phyloP scores from a whole-genome alignment of 2,797 vertebrate species.

The Karalla daura region DNA sequence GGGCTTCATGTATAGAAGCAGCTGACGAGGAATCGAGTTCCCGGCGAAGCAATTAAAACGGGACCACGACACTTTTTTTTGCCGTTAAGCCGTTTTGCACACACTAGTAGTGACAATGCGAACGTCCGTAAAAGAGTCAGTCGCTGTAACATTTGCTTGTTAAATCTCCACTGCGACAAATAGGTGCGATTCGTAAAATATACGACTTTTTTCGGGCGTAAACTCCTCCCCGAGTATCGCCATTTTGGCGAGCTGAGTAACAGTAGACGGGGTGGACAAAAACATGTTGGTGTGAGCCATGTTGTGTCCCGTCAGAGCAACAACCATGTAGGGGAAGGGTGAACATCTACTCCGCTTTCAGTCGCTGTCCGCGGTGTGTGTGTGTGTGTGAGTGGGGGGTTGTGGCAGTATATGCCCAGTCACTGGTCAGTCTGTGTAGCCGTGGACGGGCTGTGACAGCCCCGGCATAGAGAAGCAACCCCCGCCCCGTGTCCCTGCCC shows the following conservation, averaged over 20 bases:
- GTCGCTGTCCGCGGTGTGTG: neutral
- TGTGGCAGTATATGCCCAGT: no score
- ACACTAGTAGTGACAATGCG: no score
- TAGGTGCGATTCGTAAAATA: constrained; percentile 34
- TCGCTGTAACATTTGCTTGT: no score
- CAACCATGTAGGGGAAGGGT: neutral
- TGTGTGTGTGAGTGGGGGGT: no score
- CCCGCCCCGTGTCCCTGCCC: constrained; percentile 36
- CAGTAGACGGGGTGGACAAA: constrained; percentile 53
- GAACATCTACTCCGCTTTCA: neutral
- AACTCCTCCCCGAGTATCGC: constrained; percentile 83
- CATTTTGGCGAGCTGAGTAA: constrained; percentile 80
- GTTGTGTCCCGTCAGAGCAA: neutral
- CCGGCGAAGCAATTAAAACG: neutral
- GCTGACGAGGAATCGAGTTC: neutral
- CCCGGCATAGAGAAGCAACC: constrained; percentile 24
- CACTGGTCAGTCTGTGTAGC: neutral
- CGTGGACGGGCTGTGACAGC: constrained; percentile 2
- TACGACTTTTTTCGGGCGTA: constrained; percentile 63
- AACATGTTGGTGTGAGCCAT: constrained; percentile 26
- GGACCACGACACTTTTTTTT: no score
- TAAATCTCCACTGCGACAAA: neutral
- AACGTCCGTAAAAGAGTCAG: no score
- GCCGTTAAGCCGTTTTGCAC: no score
- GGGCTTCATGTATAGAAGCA: neutral